Evolutionary conservation across 2,797 vertebrate species (phyloP), one percentile per base, ranked within the genome.

Genomic region (Glyptemys insculpta): DNA sequence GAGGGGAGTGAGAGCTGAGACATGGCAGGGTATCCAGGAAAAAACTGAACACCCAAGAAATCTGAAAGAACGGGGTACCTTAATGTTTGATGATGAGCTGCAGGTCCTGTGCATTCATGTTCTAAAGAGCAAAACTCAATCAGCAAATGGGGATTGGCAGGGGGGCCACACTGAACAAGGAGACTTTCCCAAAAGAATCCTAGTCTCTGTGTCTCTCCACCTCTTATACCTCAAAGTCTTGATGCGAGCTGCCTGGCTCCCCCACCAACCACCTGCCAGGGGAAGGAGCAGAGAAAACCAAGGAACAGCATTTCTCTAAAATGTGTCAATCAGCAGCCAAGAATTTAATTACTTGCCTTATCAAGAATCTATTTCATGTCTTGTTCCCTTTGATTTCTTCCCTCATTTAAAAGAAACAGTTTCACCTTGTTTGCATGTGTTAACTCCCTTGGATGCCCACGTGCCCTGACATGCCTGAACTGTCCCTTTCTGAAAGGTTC

Each of bases 301-400:
- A 91, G 79, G 16, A 72, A 41, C 52, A 93, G 56, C 0, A 37
- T 37, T 93, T 79, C 52, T 92, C 49, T 52, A 85, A 95, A 79
- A 44, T 23, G 62, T 49, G 37, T 53, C 74, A 31, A 6, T 7
- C 0, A 15, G 0, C 0, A 0, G 95, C 93, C 95, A 96, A 93
- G 81, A 94, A 94, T 96, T 94, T 96, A 97, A 96, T 97, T 91
- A 80, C 78, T 3, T 82, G n/a, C 94, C 85, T 85, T 85, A 91
- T 82, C 94, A 56, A 4, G 31, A 81, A 41, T 68, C 83, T 79
- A 74, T 52, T 88, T 89, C 86, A 9, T 83, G 54, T 82, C 8
- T 85, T 23, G 21, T 10, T 84, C 72, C 84, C 85, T 62, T 81
- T 80, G 87, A 23, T 78, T 92, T 76, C 41, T 90, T 37, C 74